Percentiles rank a stretch among this genome's conserved stretches.
phyloP scores from a whole-genome alignment of 2,797 vertebrate species.

The Sciurus vulgaris region DNA sequence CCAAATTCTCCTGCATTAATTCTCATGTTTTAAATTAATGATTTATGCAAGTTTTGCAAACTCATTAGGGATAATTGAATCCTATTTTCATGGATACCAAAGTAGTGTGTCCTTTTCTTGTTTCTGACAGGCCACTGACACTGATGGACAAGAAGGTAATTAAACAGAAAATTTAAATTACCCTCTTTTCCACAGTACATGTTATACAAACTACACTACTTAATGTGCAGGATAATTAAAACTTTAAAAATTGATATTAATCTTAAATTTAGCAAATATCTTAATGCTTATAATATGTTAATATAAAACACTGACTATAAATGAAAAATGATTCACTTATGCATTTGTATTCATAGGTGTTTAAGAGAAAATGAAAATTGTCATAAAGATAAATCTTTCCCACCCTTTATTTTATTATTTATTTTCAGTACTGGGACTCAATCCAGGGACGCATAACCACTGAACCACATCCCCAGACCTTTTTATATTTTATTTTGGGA shows the following conservation, averaged over 20 bases:
- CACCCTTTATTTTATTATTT: neutral
- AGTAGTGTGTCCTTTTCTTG: neutral
- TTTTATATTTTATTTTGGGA: too few species aligned
- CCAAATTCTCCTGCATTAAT: neutral
- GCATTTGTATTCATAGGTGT: neutral
- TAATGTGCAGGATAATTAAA: slow-evolving; percentile 23
- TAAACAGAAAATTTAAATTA: slow-evolving; percentile 57
- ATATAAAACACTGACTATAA: neutral
- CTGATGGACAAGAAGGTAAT: slow-evolving; percentile 16
- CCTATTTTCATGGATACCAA: slow-evolving; percentile 51
- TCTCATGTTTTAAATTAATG: slow-evolving; percentile 64
- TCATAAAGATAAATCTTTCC: neutral
- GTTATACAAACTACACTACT: neutral
- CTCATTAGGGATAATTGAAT: slow-evolving; percentile 17
- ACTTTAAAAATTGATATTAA: neutral
- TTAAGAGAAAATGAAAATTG: neutral
- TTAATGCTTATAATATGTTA: neutral
- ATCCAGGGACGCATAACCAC: too few species aligned
- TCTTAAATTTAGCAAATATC: slow-evolving; percentile 49
- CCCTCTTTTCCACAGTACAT: neutral
- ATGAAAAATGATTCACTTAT: neutral
- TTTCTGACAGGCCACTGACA: slow-evolving; percentile 21
- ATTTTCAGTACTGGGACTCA: too few species aligned
- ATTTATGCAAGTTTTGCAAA: slow-evolving; percentile 53
- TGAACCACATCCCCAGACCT: too few species aligned